Percentiles rank a stretch among this genome's conserved stretches.
phyloP scores from a whole-genome alignment of 2,888 invertebrate genomes.

The Carterocephalus palaemon region DNA sequence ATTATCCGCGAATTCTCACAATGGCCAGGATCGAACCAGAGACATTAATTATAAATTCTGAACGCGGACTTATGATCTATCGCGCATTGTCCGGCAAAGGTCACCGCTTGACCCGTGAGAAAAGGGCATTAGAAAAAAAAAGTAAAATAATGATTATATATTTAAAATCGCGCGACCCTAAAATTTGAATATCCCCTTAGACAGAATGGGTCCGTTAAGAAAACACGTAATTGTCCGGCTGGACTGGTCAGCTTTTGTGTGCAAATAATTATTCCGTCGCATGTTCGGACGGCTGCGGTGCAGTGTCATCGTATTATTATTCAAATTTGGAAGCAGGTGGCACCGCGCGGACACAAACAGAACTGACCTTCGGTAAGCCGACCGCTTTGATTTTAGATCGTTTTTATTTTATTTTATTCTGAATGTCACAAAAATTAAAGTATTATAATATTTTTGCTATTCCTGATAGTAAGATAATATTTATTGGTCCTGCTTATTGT shows the following conservation, averaged over 20 bases:
- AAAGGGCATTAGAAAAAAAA: conserved; percentile 50
- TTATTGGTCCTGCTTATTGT: not conserved
- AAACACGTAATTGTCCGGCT: conserved; percentile 60
- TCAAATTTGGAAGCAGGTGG: conserved; percentile 63
- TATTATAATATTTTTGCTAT: not conserved
- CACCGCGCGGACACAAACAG: conserved; percentile 48
- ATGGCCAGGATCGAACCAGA: conserved; percentile 45
- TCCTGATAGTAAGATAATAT: not conserved
- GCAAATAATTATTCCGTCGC: conserved; percentile 63
- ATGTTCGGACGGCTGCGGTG: conserved; percentile 45
- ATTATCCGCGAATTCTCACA: conserved; percentile 68
- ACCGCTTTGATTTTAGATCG: conserved; percentile 29
- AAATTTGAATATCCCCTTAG: conserved; percentile 74
- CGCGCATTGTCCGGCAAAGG: conserved; percentile 62
- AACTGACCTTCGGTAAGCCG: conserved; percentile 57
- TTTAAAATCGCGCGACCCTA: conserved; percentile 67
- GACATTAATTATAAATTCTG: conserved; percentile 76
- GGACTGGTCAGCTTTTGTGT: conserved; percentile 58
- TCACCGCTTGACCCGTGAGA: conserved; percentile 77
- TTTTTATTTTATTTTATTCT: conserved; percentile 24
- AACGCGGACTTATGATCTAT: conserved; percentile 57
- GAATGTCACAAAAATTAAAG: not conserved
- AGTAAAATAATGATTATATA: conserved; percentile 48
- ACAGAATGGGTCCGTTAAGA: conserved; percentile 52
- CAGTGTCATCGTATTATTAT: conserved; percentile 68